Evolutionary conservation across 2,888 invertebrate species (phyloP), one percentile per base, ranked within the genome.

Genomic region (Bibio marci): DNA sequence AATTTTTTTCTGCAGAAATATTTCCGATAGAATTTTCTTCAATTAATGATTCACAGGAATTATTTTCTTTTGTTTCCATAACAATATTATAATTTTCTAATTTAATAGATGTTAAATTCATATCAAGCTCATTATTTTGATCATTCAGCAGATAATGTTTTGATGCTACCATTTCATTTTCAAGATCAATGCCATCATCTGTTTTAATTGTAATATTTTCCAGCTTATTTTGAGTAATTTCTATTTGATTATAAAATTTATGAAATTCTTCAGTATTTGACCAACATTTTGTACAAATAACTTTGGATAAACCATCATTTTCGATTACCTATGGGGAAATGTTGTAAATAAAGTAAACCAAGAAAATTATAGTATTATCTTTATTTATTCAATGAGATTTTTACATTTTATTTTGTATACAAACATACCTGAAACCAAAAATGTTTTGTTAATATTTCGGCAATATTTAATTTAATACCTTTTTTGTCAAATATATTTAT

Each of bases 351-450:
- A n/a, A n/a, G n/a, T n/a, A n/a, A n/a, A n/a, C n/a, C 8, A 30
- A 30, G n/a, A n/a, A 32, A 38, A 38, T 28, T 30, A 30, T 11
- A 19, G 28, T 39, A 28, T 22, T 17, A 13, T 38, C 4, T 4
- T 30, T 30, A 19, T 5, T n/a, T 3, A 18, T 4, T 22, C 7
- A n/a, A 7, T n/a, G 5, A n/a, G 7, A 19, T n/a, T 19, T 19
- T 22, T 3, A 7, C n/a, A 18, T 32, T 13, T 14, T 3, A 30
- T 33, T 22, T n/a, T 2, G 11, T 33, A 39, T 18, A 5, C 12
- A 27, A 36, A 43, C 47, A 51, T 48, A 58, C 60, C 52, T 58
- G 52, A 42, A 60, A 60, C 58, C 60, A 60, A 47, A 60, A 60
- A 43, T 59, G 53, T 45, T 59, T 56, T 27, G 48, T 47, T 18